These are phyloP conservation scores for Leontopithecus rosalia DNA, from an alignment of 2,797 vertebrate species.

Conservation along the genomic window DNA sequence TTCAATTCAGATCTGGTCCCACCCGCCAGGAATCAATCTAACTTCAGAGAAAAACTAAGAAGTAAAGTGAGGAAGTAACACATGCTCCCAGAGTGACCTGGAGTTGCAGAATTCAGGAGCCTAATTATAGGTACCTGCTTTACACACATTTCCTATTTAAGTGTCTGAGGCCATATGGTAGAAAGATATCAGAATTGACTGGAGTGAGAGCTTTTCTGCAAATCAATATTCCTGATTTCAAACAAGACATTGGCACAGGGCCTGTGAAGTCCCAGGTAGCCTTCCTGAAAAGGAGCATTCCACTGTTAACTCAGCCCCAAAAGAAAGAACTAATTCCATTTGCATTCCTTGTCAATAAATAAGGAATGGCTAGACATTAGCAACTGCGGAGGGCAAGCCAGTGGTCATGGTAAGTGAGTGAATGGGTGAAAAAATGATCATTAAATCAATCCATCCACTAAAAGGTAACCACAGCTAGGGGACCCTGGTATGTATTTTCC, in stretches of 20 bases:
- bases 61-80: not conserved
- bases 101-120: constrained; percentile 6
- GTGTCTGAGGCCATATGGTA: not conserved
- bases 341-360: not conserved
- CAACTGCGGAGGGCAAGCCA: not conserved
- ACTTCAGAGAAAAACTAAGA: constrained; percentile 29
- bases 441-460: not conserved
- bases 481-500: not conserved
- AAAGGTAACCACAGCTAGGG: not conserved
- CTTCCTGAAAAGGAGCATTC: not conserved
- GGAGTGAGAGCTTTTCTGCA: not conserved
- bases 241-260: not conserved
- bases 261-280: not conserved
- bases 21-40: not conserved
- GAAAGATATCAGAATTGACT: not conserved
- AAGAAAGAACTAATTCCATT: not conserved
- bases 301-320: not conserved
- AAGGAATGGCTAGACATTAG: not conserved
- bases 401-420: not conserved
- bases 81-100: not conserved
- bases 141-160: not conserved
- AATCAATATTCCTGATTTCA: constrained; percentile 16
- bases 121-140: not conserved
- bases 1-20: not conserved
- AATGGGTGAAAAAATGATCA: not conserved